phyloP scores from a whole-genome alignment of 2,888 invertebrate species.

The Timema cristinae region DNA sequence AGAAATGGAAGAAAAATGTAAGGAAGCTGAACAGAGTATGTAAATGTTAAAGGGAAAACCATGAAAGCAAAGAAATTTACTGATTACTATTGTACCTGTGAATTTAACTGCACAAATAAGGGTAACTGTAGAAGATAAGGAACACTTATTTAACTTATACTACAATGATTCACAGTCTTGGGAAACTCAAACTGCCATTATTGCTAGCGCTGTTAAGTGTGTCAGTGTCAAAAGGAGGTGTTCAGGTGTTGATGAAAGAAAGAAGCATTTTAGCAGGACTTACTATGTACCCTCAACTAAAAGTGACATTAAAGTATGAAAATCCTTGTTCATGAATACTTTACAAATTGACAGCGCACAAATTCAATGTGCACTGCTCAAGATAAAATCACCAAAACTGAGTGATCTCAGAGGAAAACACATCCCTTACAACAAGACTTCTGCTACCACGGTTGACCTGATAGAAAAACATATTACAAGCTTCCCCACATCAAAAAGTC shows the following conservation, averaged over 20 bases:
- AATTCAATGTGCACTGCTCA: constrained; percentile 7
- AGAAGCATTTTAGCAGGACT: constrained; percentile 7
- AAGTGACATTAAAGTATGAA: constrained; percentile 1
- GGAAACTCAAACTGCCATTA: no score
- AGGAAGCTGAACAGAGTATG: not conserved
- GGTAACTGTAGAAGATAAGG: no score
- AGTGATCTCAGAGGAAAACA: no score
- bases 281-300: not conserved
- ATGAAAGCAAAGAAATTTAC: constrained; percentile 2
- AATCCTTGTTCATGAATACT: not conserved
- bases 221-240: not conserved
- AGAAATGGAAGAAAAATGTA: no score
- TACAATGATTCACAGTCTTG: no score
- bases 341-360: constrained; percentile 9
- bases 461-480: not conserved
- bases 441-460: not conserved
- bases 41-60: not conserved
- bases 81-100: not conserved
- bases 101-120: constrained; percentile 11
- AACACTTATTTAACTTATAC: no score
- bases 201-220: constrained; percentile 9
- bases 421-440: not conserved
- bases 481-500: not conserved
- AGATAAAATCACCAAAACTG: not conserved
- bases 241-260: not conserved